A percentile compares a stretch with the other conserved stretches of the same genome.
Conservation (phyloP, 2,113 vertebrate species). For the Potamarius usumacintae region DNA sequence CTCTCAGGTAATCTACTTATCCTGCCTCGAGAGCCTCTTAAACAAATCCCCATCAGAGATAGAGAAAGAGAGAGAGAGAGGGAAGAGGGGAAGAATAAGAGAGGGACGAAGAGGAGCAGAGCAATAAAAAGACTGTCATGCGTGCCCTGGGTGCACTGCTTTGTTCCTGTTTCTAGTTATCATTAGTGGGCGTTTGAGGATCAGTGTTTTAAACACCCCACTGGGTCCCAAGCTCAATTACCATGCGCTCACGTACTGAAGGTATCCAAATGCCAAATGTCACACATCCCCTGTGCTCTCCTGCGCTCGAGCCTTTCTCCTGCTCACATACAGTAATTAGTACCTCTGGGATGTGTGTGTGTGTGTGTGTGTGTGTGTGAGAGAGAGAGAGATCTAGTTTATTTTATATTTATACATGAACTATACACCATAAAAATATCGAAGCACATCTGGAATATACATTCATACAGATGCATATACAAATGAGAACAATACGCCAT, state of each 20-base stretch:
- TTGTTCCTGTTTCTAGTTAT: slow-evolving; percentile 64
- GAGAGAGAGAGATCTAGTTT: not conserved
- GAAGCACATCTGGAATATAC: not conserved
- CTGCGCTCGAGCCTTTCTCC: slow-evolving; percentile 58
- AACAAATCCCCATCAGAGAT: slow-evolving; percentile 60
- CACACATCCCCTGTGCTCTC: slow-evolving; percentile 62
- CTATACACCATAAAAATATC: not conserved
- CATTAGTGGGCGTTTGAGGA: slow-evolving; percentile 69
- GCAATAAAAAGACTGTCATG: slow-evolving; percentile 49
- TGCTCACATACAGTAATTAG: slow-evolving; percentile 72
- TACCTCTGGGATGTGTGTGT: slow-evolving; percentile 70
- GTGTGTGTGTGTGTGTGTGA: not conserved
- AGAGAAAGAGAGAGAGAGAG: slow-evolving; percentile 9
- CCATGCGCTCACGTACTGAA: slow-evolving; percentile 65
- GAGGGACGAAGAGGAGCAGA: slow-evolving; percentile 26
- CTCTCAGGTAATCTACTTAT: slow-evolving; percentile 68
- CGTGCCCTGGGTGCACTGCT: slow-evolving; percentile 37
- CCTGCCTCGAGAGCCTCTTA: slow-evolving; percentile 65
- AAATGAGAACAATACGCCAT: not conserved
- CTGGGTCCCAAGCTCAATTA: slow-evolving; percentile 72
- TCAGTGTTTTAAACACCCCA: slow-evolving; percentile 62
- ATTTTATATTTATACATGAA: not conserved
- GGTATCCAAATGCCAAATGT: slow-evolving; percentile 75
- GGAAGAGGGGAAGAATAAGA: slow-evolving; percentile 24
- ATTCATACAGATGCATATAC: not conserved